Conservation (phyloP, 2,797 vertebrate species). For the Clarias laeviceps region DNA sequence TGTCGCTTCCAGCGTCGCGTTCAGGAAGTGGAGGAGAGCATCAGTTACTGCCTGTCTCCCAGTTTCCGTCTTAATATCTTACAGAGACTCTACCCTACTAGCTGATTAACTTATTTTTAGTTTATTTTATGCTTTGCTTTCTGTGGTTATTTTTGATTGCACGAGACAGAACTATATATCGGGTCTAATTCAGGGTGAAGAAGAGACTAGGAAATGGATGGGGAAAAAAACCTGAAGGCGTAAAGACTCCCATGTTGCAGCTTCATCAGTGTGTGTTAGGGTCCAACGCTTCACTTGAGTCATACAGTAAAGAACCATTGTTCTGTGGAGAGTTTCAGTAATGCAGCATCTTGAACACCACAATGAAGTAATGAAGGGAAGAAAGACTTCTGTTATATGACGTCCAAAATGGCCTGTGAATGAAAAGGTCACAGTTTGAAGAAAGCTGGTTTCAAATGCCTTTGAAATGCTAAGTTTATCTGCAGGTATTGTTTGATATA, state of each 20-base stretch:
- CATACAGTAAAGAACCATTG: slow-evolving; percentile 11
- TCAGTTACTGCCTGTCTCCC: slow-evolving; percentile 82
- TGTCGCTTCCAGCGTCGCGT: slow-evolving; percentile 88
- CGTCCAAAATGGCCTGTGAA: background rate
- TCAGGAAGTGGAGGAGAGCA: slow-evolving; percentile 85
- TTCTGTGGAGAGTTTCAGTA: slow-evolving; percentile 37
- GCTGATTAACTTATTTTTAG: slow-evolving; percentile 39
- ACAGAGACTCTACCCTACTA: slow-evolving; percentile 69
- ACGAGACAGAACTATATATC: slow-evolving; percentile 23
- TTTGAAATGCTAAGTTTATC: background rate
- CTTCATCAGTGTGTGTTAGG: slow-evolving; percentile 35
- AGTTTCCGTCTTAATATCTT: slow-evolving; percentile 76
- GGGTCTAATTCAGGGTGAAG: slow-evolving; percentile 29
- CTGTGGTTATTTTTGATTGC: slow-evolving; percentile 17
- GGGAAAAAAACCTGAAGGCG: background rate
- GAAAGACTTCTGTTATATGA: background rate
- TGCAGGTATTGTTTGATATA: slow-evolving; percentile 9
- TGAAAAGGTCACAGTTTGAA: background rate
- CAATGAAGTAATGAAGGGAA: background rate
- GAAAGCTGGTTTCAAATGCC: background rate
- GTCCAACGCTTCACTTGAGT: slow-evolving; percentile 26
- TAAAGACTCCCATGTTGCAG: slow-evolving; percentile 54
- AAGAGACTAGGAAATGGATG: background rate
- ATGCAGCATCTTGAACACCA: slow-evolving; percentile 12
- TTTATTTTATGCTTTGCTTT: background rate